phyloP scores from a whole-genome alignment of 1,140 invertebrate species.

The Bombus affinis region DNA sequence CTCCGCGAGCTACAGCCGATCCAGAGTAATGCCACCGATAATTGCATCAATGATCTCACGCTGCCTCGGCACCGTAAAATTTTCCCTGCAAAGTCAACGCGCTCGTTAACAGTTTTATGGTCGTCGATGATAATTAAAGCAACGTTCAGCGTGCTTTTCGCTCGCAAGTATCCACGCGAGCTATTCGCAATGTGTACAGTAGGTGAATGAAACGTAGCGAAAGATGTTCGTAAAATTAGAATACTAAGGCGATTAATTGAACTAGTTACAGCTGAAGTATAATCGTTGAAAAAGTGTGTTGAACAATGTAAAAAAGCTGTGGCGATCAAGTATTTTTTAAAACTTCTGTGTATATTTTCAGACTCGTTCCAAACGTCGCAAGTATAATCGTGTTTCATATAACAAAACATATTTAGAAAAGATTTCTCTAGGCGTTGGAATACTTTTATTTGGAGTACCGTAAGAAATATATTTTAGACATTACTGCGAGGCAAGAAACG shows the following conservation, averaged over 20 bases:
- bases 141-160: conserved; percentile 10
- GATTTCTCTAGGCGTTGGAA: too few relatives aligned
- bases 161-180: conserved; percentile 7
- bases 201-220: background rate
- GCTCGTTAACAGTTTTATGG: conserved; percentile 19
- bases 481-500: background rate
- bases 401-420: too few relatives aligned
- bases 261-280: too few relatives aligned
- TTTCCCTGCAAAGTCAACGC: background rate
- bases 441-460: too few relatives aligned
- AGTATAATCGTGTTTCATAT: too few relatives aligned
- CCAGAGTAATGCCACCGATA: conserved; percentile 20
- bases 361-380: too few relatives aligned
- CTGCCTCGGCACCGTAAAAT: background rate
- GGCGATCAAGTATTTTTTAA: too few relatives aligned
- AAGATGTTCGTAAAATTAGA: background rate
- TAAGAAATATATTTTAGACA: too few relatives aligned
- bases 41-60: conserved; percentile 38
- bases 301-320: too few relatives aligned
- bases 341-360: too few relatives aligned
- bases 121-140: conserved; percentile 26
- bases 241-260: background rate
- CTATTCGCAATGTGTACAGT: background rate
- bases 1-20: background rate
- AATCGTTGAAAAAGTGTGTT: too few relatives aligned